Conservation (phyloP, 2,888 invertebrate species). For the Ophion ellenae region DNA sequence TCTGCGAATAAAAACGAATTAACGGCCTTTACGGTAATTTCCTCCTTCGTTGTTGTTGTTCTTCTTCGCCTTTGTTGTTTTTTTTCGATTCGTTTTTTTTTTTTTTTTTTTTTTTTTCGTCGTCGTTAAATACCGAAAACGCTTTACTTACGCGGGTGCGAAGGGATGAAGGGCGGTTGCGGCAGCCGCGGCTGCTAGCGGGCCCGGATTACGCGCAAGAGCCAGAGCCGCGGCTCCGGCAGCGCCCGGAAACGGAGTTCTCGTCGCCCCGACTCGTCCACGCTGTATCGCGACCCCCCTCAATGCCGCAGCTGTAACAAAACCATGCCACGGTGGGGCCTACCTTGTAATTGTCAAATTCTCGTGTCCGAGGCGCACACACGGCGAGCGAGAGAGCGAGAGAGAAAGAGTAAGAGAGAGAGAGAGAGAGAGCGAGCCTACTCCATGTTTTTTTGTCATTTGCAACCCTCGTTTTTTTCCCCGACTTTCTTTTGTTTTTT, state of each 20-base stretch:
- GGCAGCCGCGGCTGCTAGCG: slow-evolving; percentile 88
- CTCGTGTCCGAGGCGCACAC: slow-evolving; percentile 16
- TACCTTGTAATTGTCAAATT: slow-evolving; percentile 73
- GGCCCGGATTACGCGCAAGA: slow-evolving; percentile 88
- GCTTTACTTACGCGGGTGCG: slow-evolving; percentile 92
- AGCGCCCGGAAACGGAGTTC: slow-evolving; percentile 87
- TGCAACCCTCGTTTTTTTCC: slow-evolving; percentile 2
- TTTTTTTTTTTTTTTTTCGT: not conserved
- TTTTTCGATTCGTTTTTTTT: too few species aligned
- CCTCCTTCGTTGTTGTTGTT: not conserved
- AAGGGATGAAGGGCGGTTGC: slow-evolving; percentile 94
- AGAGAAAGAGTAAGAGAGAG: slow-evolving; percentile 2
- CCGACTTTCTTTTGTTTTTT: not conserved
- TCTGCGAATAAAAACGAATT: slow-evolving; percentile 15
- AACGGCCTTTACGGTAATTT: slow-evolving; percentile 14
- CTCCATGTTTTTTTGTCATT: too few species aligned
- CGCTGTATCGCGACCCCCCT: slow-evolving; percentile 94
- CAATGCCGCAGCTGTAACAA: slow-evolving; percentile 90
- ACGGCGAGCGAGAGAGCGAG: not conserved
- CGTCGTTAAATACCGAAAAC: slow-evolving; percentile 22
- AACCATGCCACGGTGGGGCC: slow-evolving; percentile 76
- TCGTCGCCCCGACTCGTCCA: slow-evolving; percentile 86
- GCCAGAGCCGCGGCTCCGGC: slow-evolving; percentile 91
- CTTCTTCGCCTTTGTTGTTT: too few species aligned
- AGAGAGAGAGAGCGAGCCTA: too few species aligned